phyloP scores from a whole-genome alignment of 2,797 vertebrate genomes.

The Lates japonicus region DNA sequence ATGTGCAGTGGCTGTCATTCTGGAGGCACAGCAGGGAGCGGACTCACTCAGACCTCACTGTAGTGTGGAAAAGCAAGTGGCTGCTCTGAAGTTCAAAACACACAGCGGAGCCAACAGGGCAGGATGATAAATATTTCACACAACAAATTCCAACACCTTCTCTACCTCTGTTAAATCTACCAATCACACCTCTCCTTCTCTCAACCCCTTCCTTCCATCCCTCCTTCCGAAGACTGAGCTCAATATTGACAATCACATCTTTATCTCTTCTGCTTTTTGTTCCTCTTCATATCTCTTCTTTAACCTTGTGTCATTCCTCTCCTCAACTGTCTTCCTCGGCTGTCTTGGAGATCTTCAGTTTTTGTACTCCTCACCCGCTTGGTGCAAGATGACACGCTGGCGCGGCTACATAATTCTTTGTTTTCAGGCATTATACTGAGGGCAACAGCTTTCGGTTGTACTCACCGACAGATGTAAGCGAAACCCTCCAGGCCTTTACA shows the following conservation, averaged over 20 bases:
- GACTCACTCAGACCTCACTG: constrained; percentile 36
- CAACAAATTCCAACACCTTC: constrained; percentile 52
- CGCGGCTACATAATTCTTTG: too few relatives aligned
- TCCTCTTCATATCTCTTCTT: background rate
- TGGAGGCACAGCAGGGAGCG: constrained; percentile 42
- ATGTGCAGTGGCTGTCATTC: constrained; percentile 25
- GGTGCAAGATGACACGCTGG: too few relatives aligned
- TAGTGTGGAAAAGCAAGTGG: constrained; percentile 2
- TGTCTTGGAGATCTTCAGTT: too few relatives aligned
- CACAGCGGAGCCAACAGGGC: constrained; percentile 9
- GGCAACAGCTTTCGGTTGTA: too few relatives aligned
- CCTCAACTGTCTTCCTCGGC: background rate
- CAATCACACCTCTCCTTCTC: constrained; percentile 26
- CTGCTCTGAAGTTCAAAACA: constrained; percentile 24
- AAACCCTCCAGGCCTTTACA: too few relatives aligned
- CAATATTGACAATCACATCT: background rate
- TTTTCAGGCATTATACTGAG: too few relatives aligned
- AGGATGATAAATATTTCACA: constrained; percentile 47
- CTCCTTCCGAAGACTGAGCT: background rate
- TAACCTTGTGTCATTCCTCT: background rate
- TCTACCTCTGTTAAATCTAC: constrained; percentile 8
- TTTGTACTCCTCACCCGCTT: too few relatives aligned
- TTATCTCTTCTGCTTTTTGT: background rate
- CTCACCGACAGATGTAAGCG: too few relatives aligned
- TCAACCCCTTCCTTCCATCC: constrained; percentile 15